Conservation (phyloP, 1,140 invertebrate species). For the Microplitis demolitor region DNA sequence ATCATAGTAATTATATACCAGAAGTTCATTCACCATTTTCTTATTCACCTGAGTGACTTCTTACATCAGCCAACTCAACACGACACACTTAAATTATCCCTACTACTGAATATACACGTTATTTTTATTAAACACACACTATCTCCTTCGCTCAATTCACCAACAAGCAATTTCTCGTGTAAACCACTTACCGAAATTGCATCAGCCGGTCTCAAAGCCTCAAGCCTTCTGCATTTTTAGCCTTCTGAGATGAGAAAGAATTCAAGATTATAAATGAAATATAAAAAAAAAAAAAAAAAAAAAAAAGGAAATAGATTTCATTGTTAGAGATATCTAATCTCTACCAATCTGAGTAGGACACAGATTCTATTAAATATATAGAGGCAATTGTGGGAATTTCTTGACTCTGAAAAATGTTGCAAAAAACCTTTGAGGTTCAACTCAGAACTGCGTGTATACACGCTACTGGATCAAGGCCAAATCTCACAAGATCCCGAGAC, state of each 20-base stretch:
- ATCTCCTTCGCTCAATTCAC: neutral
- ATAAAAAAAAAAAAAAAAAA: too few relatives aligned
- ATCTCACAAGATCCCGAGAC: neutral
- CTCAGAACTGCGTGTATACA: neutral
- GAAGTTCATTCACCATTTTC: neutral
- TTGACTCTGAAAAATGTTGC: too few relatives aligned
- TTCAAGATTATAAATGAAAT: too few relatives aligned
- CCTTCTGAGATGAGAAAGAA: too few relatives aligned
- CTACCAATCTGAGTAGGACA: too few relatives aligned
- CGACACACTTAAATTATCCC: neutral
- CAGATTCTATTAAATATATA: too few relatives aligned
- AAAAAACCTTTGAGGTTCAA: neutral
- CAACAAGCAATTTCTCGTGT: neutral
- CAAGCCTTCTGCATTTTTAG: neutral
- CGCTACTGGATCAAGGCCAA: neutral
- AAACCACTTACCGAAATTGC: slow-evolving; percentile 1
- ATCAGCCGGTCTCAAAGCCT: neutral
- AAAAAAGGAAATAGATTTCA: too few relatives aligned
- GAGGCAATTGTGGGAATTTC: too few relatives aligned
- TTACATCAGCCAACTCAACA: neutral
- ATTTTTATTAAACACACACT: neutral
- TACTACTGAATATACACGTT: neutral
- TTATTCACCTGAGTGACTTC: neutral
- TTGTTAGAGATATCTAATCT: too few relatives aligned
- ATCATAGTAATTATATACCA: too few relatives aligned